phyloP scores from a whole-genome alignment of 2,797 vertebrate genomes.

The Acrocephalus scirpaceus region DNA sequence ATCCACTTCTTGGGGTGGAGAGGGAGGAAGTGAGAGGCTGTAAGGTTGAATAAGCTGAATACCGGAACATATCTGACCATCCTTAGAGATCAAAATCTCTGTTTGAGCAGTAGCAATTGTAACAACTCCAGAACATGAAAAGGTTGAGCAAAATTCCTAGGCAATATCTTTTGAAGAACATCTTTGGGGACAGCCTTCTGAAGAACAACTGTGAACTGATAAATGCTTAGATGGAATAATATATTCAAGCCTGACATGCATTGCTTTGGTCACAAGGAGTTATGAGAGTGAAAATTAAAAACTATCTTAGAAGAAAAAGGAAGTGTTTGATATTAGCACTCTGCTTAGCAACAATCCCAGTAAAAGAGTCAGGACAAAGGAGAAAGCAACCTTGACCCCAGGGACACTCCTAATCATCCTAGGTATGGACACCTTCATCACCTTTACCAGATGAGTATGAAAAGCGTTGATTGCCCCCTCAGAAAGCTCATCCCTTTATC shows the following conservation, averaged over 20 bases:
- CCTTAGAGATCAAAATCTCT: not conserved
- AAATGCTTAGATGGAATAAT: not conserved
- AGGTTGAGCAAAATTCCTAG: not conserved
- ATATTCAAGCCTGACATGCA: not conserved
- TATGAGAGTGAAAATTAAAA: not conserved
- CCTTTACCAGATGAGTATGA: not conserved
- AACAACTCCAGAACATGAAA: not conserved
- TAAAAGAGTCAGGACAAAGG: not conserved
- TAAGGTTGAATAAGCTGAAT: not conserved
- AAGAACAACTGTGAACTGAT: not conserved
- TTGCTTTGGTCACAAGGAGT: not conserved
- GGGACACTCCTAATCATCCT: not conserved
- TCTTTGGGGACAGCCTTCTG: not conserved
- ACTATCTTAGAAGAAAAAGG: not conserved
- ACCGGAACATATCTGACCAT: not conserved
- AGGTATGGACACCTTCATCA: not conserved
- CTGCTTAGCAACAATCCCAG: not conserved
- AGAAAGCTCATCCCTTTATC: not conserved
- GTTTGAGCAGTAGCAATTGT: not conserved
- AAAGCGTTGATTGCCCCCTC: not conserved
- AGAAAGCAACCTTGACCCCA: not conserved
- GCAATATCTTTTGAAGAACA: not conserved
- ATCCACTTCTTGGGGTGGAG: not conserved
- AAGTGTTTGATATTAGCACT: not conserved
- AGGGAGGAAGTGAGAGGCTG: not conserved